phyloP scores from a whole-genome alignment of 2,888 invertebrate species.

The Chymomyza caudatula region DNA sequence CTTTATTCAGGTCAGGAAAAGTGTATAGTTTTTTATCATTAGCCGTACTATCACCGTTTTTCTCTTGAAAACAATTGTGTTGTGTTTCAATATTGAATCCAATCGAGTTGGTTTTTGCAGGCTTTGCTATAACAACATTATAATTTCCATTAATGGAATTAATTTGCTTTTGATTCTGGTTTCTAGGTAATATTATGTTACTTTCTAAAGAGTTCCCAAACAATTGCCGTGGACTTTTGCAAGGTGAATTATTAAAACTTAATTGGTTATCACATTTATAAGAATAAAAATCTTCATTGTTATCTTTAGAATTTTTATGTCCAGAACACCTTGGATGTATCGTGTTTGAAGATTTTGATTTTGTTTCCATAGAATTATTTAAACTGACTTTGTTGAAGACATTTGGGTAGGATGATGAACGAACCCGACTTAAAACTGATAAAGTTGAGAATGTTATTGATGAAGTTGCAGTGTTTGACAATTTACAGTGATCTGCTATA shows the following conservation, averaged over 20 bases:
- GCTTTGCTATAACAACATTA: conserved; percentile 61
- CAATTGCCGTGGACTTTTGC: conserved; percentile 67
- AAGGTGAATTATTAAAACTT: conserved; percentile 72
- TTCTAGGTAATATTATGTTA: conserved; percentile 19
- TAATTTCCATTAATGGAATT: not conserved
- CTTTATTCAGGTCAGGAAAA: conserved; percentile 9
- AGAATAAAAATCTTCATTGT: conserved; percentile 64
- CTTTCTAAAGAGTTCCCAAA: conserved; percentile 28
- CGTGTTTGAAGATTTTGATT: conserved; percentile 24
- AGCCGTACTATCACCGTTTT: not conserved
- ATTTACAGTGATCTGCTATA: conserved; percentile 53
- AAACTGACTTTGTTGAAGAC: conserved; percentile 10
- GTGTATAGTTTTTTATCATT: not conserved
- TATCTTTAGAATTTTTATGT: conserved; percentile 6
- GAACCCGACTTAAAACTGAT: conserved; percentile 18
- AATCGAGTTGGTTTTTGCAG: conserved; percentile 65
- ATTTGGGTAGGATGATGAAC: conserved; percentile 23
- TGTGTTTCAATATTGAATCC: conserved; percentile 62
- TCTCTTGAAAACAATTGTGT: not conserved
- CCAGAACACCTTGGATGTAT: conserved; percentile 1
- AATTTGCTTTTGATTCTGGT: not conserved
- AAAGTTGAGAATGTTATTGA: conserved; percentile 5
- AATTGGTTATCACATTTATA: conserved; percentile 74
- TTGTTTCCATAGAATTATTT: conserved; percentile 3
- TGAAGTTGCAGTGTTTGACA: not conserved